Base-by-base conservation (phyloP, 30 jellyfish, hydroid and myxozoan genomes). In the Aurelia coerulea region DNA sequence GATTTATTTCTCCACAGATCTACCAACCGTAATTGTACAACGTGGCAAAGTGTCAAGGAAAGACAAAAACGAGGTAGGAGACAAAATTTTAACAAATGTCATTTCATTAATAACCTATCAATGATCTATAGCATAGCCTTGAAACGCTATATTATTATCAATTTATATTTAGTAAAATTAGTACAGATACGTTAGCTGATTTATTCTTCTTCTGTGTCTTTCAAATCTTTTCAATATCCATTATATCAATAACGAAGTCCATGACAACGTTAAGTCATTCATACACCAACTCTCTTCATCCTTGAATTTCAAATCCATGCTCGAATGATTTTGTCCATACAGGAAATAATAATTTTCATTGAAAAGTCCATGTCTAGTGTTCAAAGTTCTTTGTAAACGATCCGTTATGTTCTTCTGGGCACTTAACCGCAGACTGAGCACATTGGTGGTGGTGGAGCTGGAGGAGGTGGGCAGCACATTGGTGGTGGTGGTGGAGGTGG, bases 381-480 rank as follows among this genome's bases (percentile, higher is more conserved):
- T 73, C 93, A 77, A 68, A 42, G 84, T 56, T 71, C 93, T 63
- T 78, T 54, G 89, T 58, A 3, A 73, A 71, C 34, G 52, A 81
- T 81, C 75, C 23, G 50, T 82, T 74, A 74, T 84, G 71, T n/a
- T 74, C 87, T 46, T 62, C 81, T 9, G 50, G 23, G 50, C 87
- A 9, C 46, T 84, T 84, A 72, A 74, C 93, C 93, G 82, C 93
- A 84, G 81, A 87, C 87, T 62, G 91, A 86, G 86, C 90, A 76
- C 88, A 84, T 79, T 81, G 97, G 97, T 90, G 97, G 97, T 58
- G 97, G 97, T 75, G 97, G 97, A 29, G 97, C 95, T 67, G 97
- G 97, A 17, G 96, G 96, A 29, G 97, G 97, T 65, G 95, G 95
- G 89, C 89, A 75, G 89, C 95, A 86, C 73, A 77, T 54, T 86